Percentiles rank a stretch among this genome's conserved stretches.
Conservation (phyloP, 1,140 invertebrate species). For the Triops longicaudatus region DNA sequence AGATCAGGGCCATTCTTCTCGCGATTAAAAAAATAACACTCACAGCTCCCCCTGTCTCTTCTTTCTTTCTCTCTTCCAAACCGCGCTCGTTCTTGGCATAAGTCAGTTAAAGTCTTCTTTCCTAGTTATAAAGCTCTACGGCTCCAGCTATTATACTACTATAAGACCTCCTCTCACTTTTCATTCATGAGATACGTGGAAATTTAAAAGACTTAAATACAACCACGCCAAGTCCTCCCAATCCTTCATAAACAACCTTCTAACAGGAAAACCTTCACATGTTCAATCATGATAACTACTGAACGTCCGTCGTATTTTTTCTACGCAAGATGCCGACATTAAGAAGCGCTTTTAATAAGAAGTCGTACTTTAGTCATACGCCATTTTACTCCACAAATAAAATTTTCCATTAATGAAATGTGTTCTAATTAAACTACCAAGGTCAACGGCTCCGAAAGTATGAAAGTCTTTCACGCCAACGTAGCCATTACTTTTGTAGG, state of each 20-base stretch:
- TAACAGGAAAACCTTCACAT: background rate
- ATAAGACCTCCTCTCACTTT: background rate
- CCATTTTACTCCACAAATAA: no score
- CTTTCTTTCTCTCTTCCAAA: background rate
- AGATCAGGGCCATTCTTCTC: conserved; percentile 14
- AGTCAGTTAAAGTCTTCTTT: conserved; percentile 15
- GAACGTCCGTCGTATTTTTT: no score
- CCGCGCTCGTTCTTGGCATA: conserved; percentile 1
- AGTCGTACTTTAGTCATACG: no score
- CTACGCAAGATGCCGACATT: no score
- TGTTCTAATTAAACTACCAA: background rate
- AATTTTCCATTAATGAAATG: background rate
- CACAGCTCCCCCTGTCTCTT: conserved; percentile 7
- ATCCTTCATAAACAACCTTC: background rate
- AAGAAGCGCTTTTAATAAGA: no score
- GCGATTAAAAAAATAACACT: conserved; percentile 13
- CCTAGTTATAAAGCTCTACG: background rate
- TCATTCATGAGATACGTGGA: background rate
- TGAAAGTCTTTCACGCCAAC: background rate
- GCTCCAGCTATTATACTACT: background rate
- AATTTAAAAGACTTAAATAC: background rate
- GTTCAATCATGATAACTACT: background rate
- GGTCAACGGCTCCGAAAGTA: background rate
- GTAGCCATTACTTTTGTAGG: background rate
- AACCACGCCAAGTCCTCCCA: background rate